Base-by-base conservation (phyloP, 2,797 vertebrate species). In the Melanotaenia trifasciata region DNA sequence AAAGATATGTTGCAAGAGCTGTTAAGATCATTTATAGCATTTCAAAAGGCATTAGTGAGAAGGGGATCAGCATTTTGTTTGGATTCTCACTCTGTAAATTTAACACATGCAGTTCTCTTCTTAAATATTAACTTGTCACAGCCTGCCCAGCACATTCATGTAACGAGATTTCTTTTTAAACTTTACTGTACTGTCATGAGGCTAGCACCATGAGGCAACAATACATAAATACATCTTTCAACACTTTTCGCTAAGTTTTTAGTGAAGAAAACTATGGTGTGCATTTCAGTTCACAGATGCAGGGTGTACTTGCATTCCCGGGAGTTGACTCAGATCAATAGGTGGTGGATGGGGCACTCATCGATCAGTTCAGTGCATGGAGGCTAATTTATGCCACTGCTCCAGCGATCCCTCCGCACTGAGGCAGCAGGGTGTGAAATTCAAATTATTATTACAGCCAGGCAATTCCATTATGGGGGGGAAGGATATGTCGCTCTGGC, bases 391-490 rank as follows among this genome's bases (percentile, higher is more conserved):
- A 94, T 94, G 89, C 91, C 87, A 81, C 62, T 80, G 90, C 90
- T 91, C 79, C 67, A 70, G 80, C 81, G 76, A 87, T 92, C 92
- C 87, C 77, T 93, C 84, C 83, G 68, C 79, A 80, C 88, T 14
- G 50, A 88, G 81, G 89, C 89, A 90, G 85, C 82, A 32, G 93
- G 83, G 89, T 73, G 87, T 94, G 93, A 94, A 95, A 95, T 95
- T 95, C 89, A 94, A 93, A 95, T 94, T 92, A 94, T 94, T 94
- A 94, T 94, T 94, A 92, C 88, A 94, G 91, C 81, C 87, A 85
- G 87, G 87, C 92, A 92, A 93, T 93, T 94, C 92, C 93, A 94
- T 94, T 93, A 94, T 92, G 88, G 84, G 84, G 89, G 82, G 90
- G 88, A 89, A 92, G 93, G 90, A 94, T 91, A 89, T 91, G 90